Percentiles rank a stretch among this genome's conserved stretches.
phyloP scores from a whole-genome alignment of 2,797 vertebrate genomes.

The Orestias chungarensis region DNA sequence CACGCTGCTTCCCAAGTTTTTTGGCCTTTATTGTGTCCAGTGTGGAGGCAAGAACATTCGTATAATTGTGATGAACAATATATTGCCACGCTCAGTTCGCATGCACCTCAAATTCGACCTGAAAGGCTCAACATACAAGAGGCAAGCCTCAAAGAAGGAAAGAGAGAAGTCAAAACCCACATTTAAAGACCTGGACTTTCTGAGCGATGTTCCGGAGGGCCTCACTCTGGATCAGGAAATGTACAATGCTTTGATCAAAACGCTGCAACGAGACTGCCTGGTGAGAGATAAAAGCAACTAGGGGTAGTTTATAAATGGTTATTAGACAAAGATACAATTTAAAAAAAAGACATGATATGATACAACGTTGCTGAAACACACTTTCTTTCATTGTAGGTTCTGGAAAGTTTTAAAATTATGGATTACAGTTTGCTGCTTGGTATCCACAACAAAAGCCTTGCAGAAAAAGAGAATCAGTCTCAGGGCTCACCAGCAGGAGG shows the following conservation, averaged over 20 bases:
- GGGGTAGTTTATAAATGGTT: neutral
- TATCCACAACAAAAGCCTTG: conserved; percentile 91
- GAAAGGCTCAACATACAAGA: conserved; percentile 96
- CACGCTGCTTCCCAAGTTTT: conserved; percentile 96
- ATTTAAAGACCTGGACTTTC: conserved; percentile 95
- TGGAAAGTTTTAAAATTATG: conserved; percentile 99
- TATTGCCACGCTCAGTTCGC: conserved; percentile 90
- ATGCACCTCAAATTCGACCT: conserved; percentile 98
- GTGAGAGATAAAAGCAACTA: conserved; percentile 76
- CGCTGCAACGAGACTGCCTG: conserved; percentile 94
- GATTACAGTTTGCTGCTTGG: conserved; percentile 97
- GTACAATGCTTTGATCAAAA: conserved; percentile 89
- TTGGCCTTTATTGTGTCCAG: conserved; percentile 96
- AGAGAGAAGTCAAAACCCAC: conserved; percentile 92
- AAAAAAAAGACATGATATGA: neutral
- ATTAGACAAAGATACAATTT: conserved; percentile 12
- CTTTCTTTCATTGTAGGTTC: conserved; percentile 67
- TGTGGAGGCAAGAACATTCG: conserved; percentile 97
- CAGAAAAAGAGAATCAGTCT: conserved; percentile 84
- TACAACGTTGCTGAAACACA: neutral
- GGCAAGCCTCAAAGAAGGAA: conserved; percentile 93
- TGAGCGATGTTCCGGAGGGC: conserved; percentile 90
- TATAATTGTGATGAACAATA: conserved; percentile 96
- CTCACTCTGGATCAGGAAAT: conserved; percentile 91
- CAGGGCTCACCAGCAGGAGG: conserved; percentile 84